These are phyloP conservation scores for Knipowitschia caucasica DNA, from an alignment of 2,797 vertebrate genomes.

Conservation along the genomic window DNA sequence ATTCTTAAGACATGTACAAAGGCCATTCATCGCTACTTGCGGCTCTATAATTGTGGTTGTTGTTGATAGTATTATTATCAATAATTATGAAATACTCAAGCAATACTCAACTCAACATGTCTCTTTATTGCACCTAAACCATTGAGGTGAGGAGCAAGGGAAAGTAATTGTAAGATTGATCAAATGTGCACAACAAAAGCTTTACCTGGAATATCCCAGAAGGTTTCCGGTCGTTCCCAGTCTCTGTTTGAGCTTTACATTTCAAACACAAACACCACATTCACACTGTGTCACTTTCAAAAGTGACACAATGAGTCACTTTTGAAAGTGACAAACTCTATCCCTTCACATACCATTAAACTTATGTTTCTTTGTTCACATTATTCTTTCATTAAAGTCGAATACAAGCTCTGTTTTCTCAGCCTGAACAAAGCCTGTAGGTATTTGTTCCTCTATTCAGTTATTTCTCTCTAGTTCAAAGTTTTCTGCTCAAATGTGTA, in stretches of 20 bases:
- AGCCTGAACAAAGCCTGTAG: neutral
- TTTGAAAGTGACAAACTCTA: too few relatives aligned
- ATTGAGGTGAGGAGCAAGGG: constrained; percentile 11
- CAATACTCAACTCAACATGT: too few relatives aligned
- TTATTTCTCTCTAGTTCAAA: constrained; percentile 3
- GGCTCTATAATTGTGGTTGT: too few relatives aligned
- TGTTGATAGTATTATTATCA: too few relatives aligned
- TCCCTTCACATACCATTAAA: neutral
- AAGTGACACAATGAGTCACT: constrained; percentile 5
- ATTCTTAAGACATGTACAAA: too few relatives aligned
- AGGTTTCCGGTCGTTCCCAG: constrained; percentile 10
- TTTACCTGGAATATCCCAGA: constrained; percentile 3
- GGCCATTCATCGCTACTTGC: too few relatives aligned
- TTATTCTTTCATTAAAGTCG: neutral
- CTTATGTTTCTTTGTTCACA: neutral
- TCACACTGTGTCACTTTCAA: constrained; percentile 14
- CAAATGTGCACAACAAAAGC: constrained; percentile 51
- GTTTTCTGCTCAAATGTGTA: constrained; percentile 35
- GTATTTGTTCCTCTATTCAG: neutral
- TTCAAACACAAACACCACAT: constrained; percentile 16
- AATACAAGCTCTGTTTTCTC: neutral
- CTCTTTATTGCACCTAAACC: constrained; percentile 22
- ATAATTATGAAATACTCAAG: too few relatives aligned
- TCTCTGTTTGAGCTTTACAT: constrained; percentile 19
- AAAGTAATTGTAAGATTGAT: constrained; percentile 22